Conservation (phyloP, 2,888 invertebrate species). For the Orthosia gracilis region DNA sequence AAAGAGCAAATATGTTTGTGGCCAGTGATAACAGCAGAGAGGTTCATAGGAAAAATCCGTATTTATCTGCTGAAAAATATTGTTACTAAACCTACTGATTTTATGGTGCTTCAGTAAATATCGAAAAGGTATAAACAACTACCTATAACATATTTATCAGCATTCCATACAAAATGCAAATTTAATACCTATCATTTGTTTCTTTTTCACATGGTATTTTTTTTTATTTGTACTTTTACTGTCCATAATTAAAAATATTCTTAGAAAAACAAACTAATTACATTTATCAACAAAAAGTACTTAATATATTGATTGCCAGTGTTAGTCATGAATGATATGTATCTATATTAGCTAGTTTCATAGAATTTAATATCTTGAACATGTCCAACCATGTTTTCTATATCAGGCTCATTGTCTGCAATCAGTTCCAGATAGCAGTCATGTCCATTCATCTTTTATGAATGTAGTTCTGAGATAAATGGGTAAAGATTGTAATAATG, state of each 20-base stretch:
- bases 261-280: not conserved
- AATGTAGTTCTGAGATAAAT: constrained; percentile 33
- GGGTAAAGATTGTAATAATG: constrained; percentile 31
- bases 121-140: not conserved
- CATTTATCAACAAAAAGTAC: constrained; percentile 23
- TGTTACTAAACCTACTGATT: not conserved
- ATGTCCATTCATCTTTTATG: constrained; percentile 66
- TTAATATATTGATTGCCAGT: constrained; percentile 26
- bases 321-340: not conserved
- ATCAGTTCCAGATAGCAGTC: constrained; percentile 57
- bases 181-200: not conserved
- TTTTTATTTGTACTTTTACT: too few relatives aligned
- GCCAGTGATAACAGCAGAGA: constrained; percentile 49
- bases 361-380: constrained; percentile 30
- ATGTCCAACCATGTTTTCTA: constrained; percentile 5
- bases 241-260: not conserved
- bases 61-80: not conserved
- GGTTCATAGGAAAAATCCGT: constrained; percentile 52
- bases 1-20: constrained; percentile 45
- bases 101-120: not conserved
- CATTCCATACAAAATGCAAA: not conserved
- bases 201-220: not conserved
- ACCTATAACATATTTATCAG: not conserved
- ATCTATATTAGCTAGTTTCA: constrained; percentile 17
- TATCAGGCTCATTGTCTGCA: constrained; percentile 49